Base-by-base conservation (phyloP, 2,113 vertebrate species). In the Myotis lucifugus region DNA sequence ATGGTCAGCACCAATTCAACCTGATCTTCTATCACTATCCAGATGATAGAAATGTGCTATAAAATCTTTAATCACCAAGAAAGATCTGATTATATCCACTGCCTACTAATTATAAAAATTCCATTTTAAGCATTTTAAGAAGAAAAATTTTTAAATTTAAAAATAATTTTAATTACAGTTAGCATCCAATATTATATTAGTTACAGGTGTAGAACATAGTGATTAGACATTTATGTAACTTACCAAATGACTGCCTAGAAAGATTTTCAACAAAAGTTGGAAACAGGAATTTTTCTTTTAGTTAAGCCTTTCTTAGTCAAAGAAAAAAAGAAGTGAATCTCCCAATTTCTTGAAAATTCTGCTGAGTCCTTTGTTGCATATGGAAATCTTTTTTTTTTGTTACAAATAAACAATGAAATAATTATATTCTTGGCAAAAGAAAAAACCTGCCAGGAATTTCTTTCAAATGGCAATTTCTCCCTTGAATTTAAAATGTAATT, bases 401-500 rank as follows among this genome's bases (percentile, higher is more conserved):
- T 82, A 81, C 46, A 90, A 85, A 67, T 64, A 96, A 95, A 66
- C 59, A 84, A 93, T 54, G 61, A 91, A 79, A 91, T 84, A 90
- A 94, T 88, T 93, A 78, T 42, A 69, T 93, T 92, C 74, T 76
- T 95, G 85, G 73, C 79, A 64, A 64, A 64, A 61, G 25, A 87
- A 95, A 86, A 96, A 2, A 64, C 85, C 77, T 95, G 10, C 48
- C 5, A 7, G 91, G 81, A 93, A 96, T 90, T 94, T 50, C 76
- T 83, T 90, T 85, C 69, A 86, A 82, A 95, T 66, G 61, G 67
- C 54, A 93, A 67, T 74, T 92, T 92, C 67, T 85, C 50, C 66
- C 50, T 32, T 79, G 78, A 94, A 93, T 94, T 96, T 90, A 86
- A 95, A 96, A 97, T 85, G 64, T 46, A 64, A 96, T 93, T 93